A percentile compares a stretch with the other conserved stretches of the same genome.
Evolutionary conservation across 1,140 invertebrate genomes (phyloP).

Genomic region (Micrasema minimum): DNA sequence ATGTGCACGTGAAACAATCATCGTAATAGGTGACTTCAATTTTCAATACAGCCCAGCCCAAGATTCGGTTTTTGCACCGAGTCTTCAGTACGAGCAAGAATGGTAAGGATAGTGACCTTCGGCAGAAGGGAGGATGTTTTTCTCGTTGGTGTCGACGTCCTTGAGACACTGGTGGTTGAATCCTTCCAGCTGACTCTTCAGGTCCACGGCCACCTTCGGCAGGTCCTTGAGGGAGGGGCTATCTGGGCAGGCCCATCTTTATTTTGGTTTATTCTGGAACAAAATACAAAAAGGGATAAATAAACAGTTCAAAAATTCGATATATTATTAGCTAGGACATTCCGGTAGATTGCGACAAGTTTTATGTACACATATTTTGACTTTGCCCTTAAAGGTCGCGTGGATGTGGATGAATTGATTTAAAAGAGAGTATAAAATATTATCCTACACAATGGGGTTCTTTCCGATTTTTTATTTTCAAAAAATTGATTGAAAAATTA

Average conservation of each 20-base stretch:
- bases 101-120: constrained; percentile 74
- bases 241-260: constrained; percentile 72
- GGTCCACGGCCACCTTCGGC: constrained; percentile 86
- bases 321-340: no score
- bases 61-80: no score
- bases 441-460: not conserved
- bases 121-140: constrained; percentile 86
- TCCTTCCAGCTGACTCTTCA: constrained; percentile 88
- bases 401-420: not conserved
- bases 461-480: no score
- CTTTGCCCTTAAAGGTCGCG: not conserved
- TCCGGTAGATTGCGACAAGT: not conserved
- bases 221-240: constrained; percentile 85
- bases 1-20: no score
- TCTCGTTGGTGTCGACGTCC: constrained; percentile 86
- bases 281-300: not conserved
- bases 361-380: not conserved
- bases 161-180: constrained; percentile 87
- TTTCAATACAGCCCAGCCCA: no score
- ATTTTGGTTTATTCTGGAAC: constrained; percentile 40
- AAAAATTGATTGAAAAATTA: no score
- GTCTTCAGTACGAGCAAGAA: no score
- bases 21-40: no score
- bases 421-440: not conserved
- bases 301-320: no score